Conservation (phyloP, 2,113 vertebrate species). For the Tyto alba region DNA sequence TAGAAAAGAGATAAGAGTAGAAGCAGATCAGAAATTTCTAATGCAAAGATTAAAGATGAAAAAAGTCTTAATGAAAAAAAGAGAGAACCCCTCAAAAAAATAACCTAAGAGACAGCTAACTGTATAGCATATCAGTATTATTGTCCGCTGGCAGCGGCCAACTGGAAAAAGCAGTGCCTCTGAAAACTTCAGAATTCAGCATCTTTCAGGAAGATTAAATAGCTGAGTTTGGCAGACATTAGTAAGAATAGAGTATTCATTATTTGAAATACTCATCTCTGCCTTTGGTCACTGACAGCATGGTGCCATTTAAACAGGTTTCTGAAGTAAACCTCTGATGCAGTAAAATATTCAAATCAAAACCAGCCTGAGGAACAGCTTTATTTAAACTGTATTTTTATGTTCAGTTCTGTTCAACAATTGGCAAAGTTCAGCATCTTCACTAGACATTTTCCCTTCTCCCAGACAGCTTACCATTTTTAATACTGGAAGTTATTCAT, state of each 20-base stretch:
- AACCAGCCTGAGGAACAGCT: conserved; percentile 2
- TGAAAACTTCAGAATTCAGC: not conserved
- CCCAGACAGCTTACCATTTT: conserved; percentile 62
- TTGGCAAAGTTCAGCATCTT: not conserved
- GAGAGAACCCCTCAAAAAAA: not conserved
- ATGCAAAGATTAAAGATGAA: not conserved
- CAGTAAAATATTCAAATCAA: conserved; percentile 47
- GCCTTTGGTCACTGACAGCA: not conserved
- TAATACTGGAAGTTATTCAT: conserved; percentile 52
- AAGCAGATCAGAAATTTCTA: not conserved
- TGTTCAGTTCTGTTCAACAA: not conserved
- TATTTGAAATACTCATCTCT: not conserved
- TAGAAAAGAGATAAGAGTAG: not conserved
- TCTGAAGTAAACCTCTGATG: not conserved
- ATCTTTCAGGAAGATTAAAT: not conserved
- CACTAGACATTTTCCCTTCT: not conserved
- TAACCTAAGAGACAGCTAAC: not conserved
- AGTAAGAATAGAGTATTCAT: not conserved
- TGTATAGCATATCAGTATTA: not conserved
- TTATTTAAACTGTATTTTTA: conserved; percentile 32
- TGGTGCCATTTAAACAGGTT: not conserved
- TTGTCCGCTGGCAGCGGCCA: not conserved
- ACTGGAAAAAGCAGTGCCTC: not conserved
- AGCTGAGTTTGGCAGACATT: not conserved
- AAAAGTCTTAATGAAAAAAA: not conserved